Percentiles rank a stretch among this genome's conserved stretches.
These are phyloP conservation scores for Lapara coniferarum DNA, from an alignment of 2,888 invertebrate species.

Conservation along the genomic window DNA sequence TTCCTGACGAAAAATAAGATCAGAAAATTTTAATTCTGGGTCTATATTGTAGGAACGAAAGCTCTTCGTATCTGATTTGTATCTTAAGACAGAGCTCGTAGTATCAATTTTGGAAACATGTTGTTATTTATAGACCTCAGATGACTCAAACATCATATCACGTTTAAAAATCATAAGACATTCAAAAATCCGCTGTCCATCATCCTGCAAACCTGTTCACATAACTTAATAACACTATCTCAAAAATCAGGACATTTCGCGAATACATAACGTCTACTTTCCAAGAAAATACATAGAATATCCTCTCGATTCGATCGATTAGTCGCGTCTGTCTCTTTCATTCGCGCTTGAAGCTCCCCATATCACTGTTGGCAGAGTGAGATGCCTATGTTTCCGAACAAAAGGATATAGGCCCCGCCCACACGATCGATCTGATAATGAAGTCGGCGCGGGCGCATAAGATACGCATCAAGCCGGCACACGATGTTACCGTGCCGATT, in stretches of 20 bases:
- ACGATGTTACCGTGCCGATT: conserved; percentile 57
- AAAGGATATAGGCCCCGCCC: conserved; percentile 65
- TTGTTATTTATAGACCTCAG: too few species aligned
- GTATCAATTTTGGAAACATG: too few species aligned
- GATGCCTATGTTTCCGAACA: conserved; percentile 53
- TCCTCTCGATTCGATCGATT: conserved; percentile 62
- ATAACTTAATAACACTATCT: conserved; percentile 15
- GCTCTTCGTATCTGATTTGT: too few species aligned
- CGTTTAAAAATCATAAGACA: too few species aligned
- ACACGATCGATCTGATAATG: conserved; percentile 76
- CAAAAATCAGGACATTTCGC: conserved; percentile 13
- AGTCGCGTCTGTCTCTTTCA: conserved; percentile 63
- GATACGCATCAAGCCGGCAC: conserved; percentile 64
- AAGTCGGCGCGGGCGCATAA: conserved; percentile 59
- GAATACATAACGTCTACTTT: conserved; percentile 28
- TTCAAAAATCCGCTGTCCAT: too few species aligned
- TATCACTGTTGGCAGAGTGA: conserved; percentile 40
- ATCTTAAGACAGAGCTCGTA: too few species aligned
- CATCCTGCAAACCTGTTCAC: neutral
- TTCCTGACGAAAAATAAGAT: too few species aligned
- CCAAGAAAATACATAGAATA: conserved; percentile 34
- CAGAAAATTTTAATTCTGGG: too few species aligned
- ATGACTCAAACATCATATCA: too few species aligned
- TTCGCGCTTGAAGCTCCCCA: conserved; percentile 24
- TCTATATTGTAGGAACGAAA: too few species aligned